phyloP scores from a whole-genome alignment of 2,797 vertebrate genomes.

The Erethizon dorsatum region DNA sequence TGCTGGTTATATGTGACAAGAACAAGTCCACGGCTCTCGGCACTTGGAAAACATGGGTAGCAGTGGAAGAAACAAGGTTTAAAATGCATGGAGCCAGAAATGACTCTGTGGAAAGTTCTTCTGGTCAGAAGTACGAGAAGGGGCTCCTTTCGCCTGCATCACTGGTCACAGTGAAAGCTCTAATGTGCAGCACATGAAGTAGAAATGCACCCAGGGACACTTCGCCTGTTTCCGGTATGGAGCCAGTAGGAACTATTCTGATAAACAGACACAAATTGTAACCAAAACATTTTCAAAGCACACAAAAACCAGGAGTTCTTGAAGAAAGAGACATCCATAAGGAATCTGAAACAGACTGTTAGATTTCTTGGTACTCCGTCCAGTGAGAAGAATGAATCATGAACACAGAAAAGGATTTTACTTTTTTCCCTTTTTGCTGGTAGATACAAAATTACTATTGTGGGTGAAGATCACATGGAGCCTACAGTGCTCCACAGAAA shows the following conservation, averaged over 20 bases:
- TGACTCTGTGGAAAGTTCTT: background rate
- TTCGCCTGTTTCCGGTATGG: background rate
- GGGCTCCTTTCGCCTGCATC: background rate
- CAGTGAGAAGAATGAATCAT: background rate
- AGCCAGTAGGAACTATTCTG: background rate
- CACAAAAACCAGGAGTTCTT: background rate
- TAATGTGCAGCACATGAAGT: background rate
- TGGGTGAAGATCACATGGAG: background rate
- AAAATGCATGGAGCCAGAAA: background rate
- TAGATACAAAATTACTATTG: background rate
- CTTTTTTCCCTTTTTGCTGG: background rate
- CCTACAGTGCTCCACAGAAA: background rate
- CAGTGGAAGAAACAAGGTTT: background rate
- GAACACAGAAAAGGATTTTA: background rate
- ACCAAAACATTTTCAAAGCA: background rate
- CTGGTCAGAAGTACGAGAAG: background rate
- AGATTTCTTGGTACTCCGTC: background rate
- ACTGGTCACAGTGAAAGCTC: background rate
- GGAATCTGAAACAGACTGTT: background rate
- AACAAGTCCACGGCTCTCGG: background rate
- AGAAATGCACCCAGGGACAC: background rate
- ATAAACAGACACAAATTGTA: background rate
- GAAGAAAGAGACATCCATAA: background rate
- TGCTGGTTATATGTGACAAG: background rate
- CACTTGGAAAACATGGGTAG: too few species aligned